A percentile compares a stretch with the other conserved stretches of the same genome.
phyloP scores from a whole-genome alignment of 2,113 vertebrate genomes.

The Hyaena hyaena region DNA sequence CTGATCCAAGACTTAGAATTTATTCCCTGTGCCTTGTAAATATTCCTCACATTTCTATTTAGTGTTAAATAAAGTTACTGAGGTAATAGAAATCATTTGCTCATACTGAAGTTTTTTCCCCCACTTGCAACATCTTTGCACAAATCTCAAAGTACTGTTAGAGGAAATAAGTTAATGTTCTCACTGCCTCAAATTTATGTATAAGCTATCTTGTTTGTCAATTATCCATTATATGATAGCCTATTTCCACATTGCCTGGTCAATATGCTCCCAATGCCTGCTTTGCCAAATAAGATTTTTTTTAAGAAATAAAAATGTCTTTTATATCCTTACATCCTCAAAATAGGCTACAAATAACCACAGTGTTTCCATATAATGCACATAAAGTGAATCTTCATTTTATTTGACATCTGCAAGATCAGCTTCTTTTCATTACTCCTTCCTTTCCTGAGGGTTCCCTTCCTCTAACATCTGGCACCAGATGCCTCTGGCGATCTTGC shows the following conservation, averaged over 20 bases:
- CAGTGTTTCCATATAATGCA: background rate
- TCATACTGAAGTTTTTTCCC: background rate
- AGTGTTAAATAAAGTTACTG: background rate
- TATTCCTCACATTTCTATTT: background rate
- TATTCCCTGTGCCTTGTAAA: background rate
- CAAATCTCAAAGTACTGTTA: background rate
- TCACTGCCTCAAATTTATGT: background rate
- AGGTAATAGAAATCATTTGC: background rate
- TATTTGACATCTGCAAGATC: background rate
- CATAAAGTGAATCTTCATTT: background rate
- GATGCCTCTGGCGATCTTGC: background rate
- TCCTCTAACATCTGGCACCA: background rate
- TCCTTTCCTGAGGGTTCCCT: background rate
- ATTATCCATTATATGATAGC: background rate
- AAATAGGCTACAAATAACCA: background rate
- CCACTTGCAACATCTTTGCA: background rate
- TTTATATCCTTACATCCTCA: background rate
- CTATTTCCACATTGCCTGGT: background rate
- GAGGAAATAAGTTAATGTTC: background rate
- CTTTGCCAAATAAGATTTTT: background rate
- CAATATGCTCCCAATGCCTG: background rate
- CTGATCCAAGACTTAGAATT: background rate
- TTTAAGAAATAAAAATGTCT: background rate
- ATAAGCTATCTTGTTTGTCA: background rate
- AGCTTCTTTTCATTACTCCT: background rate